These are phyloP conservation scores for Pachycephala philippinensis DNA, from an alignment of 2,113 vertebrate species.

Conservation along the genomic window DNA sequence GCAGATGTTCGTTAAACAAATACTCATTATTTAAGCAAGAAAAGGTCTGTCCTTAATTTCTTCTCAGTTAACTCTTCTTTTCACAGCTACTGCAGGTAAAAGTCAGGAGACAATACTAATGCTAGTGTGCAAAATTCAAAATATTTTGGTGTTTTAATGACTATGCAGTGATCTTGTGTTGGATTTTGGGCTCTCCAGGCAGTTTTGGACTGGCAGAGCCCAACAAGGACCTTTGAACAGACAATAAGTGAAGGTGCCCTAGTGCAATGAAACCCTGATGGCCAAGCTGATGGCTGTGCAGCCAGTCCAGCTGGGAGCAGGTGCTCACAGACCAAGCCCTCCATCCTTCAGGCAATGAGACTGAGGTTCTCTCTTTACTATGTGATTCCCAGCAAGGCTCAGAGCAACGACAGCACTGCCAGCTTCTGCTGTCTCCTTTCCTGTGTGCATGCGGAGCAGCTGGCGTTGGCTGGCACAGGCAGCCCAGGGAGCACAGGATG, in stretches of 20 bases:
- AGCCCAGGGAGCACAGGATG: not conserved
- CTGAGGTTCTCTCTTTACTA: not conserved
- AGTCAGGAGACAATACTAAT: not conserved
- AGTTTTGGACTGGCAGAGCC: not conserved
- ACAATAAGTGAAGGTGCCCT: not conserved
- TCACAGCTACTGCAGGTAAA: not conserved
- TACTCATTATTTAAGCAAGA: not conserved
- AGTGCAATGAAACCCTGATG: fast-evolving
- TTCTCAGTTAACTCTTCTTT: not conserved
- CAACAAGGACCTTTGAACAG: not conserved
- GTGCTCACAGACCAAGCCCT: not conserved
- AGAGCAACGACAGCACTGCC: not conserved
- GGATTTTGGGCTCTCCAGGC: not conserved
- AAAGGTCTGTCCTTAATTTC: not conserved
- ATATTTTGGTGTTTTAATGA: not conserved
- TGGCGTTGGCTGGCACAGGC: not conserved
- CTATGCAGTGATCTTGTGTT: not conserved
- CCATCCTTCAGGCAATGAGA: not conserved
- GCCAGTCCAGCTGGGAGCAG: not conserved
- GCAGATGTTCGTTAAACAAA: not conserved
- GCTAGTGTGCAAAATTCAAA: not conserved
- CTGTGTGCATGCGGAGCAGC: fast-evolving
- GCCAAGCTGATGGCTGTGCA: not conserved
- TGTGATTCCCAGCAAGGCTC: not conserved
- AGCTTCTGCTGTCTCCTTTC: not conserved